Evolutionary conservation across 1,140 invertebrate genomes (phyloP), one percentile per base, ranked within the genome.

Genomic region (Thereuonema tuberculata): DNA sequence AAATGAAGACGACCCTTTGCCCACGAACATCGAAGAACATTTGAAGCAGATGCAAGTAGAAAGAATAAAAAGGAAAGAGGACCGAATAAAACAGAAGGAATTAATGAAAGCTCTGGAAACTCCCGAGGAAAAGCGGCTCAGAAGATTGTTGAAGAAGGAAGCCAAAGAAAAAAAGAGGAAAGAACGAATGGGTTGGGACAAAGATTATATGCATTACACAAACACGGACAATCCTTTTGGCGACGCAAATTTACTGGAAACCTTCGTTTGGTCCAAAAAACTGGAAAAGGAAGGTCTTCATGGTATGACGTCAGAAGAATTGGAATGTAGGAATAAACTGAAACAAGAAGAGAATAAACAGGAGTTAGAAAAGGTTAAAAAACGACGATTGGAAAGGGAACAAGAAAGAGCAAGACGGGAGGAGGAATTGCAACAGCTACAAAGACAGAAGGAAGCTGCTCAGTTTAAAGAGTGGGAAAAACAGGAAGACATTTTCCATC

Each of bases 161-260:
- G 83, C 82, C 0, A 98, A 98, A 71, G 93, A 96, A 74, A 65
- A 72, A 59, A 73, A 71, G 60, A 77, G 86, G 23, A 88, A 93
- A 63, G 84, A 92, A 72, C 74, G 88, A 63, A 94, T 94, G 89
- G 92, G 93, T 1, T 96, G 91, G 92, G 91, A 95, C 74, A 89
- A 89, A 65, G 92, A 96, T 72, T 93, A 95, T 71, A 77, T 91
- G 23, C 91, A 93, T 66, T 99, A 98, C 69, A 98, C 94, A 14
- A 97, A 99, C 74, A 86, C 86, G 24, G 94, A 98, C 72, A 99
- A 99, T 78, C 96, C 96, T 0, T 99, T 98, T 76, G 95, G 96
- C 1, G 96, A 99, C 80, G 88, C 86, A 14, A 91, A 93, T 71
- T 78, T 98, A 5, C 75, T 91, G 0, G 84, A 90, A 21, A 92